Evolutionary conservation across 2,888 invertebrate genomes (phyloP), one percentile per base, ranked within the genome.

Genomic region (Fragum sueziense): DNA sequence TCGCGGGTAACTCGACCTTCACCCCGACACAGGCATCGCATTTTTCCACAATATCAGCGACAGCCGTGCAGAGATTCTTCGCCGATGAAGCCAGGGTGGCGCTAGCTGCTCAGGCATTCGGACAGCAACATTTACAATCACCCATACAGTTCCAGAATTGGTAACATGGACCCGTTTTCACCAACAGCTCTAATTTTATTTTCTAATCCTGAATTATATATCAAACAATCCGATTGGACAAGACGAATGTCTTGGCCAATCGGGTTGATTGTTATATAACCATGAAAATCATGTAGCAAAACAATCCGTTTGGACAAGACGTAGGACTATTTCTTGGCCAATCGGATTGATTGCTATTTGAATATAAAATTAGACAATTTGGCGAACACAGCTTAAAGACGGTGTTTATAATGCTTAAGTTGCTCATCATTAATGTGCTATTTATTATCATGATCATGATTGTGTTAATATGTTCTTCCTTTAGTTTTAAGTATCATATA

Each of bases 111-210:
- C 81, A 81, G 52, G 70, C 77, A 3, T 70, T 77, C 31, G 74
- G 74, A 25, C 76, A 65, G 25, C 77, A 81, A 57, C 75, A 78
- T 27, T 25, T 81, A 47, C 74, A 76, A 9, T 54, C 79, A 29
- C 52, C 71, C 27, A 29, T 79, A 29, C 77, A 78, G 47, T 73
- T 69, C 47, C 73, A 68, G 27, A 73, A 67, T 33, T 74, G 73
- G 77, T 80, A 65, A 37, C n/a, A 61, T 17, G 25, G 6, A 22
- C 54, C 9, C n/a, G n/a, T n/a, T n/a, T n/a, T n/a, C n/a, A n/a
- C n/a, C n/a, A n/a, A n/a, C n/a, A n/a, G n/a, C n/a, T n/a, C n/a
- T n/a, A n/a, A n/a, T n/a, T n/a, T n/a, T n/a, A n/a, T n/a, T n/a
- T n/a, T n/a, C n/a, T n/a, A n/a, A n/a, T n/a, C n/a, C n/a, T n/a